phyloP scores from a whole-genome alignment of 2,888 invertebrate genomes.

The Tromatobia lineatoria region DNA sequence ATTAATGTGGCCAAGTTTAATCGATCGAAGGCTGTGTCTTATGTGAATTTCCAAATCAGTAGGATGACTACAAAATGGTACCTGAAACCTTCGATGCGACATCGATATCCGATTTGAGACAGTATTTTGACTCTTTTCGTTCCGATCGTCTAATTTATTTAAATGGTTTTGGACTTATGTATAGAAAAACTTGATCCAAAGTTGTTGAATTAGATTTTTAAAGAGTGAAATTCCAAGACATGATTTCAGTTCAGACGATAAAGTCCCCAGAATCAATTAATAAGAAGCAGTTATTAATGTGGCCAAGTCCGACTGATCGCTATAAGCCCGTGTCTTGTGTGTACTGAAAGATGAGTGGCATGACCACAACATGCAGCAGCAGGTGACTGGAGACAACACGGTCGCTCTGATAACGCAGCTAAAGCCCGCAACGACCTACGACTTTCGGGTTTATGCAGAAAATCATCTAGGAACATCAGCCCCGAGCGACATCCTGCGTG shows the following conservation, averaged over 20 bases:
- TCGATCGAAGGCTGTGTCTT: conserved; percentile 71
- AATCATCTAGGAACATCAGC: conserved; percentile 88
- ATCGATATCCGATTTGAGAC: too few relatives aligned
- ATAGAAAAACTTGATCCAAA: too few relatives aligned
- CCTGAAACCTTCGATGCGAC: too few relatives aligned
- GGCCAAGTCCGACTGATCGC: conserved; percentile 21
- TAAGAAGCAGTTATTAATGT: conserved; percentile 7
- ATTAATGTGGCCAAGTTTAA: conserved; percentile 25
- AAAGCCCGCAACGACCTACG: conserved; percentile 88
- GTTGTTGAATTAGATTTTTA: background rate
- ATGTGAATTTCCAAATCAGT: conserved; percentile 85
- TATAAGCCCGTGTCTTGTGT: conserved; percentile 74
- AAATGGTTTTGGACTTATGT: too few relatives aligned
- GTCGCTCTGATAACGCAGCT: conserved; percentile 87
- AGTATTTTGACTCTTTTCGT: too few relatives aligned
- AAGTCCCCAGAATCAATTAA: background rate
- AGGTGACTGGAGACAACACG: conserved; percentile 87
- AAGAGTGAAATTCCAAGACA: background rate
- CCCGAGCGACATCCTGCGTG: conserved; percentile 87
- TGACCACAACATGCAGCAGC: conserved; percentile 87
- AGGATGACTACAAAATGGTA: conserved; percentile 88
- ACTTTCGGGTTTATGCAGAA: conserved; percentile 88
- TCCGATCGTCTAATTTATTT: too few relatives aligned
- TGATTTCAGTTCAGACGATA: background rate
- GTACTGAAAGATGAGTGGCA: conserved; percentile 87